Base-by-base conservation (phyloP, 92 coral and sea anemone genomes). In the Zoanthus gigantus region DNA sequence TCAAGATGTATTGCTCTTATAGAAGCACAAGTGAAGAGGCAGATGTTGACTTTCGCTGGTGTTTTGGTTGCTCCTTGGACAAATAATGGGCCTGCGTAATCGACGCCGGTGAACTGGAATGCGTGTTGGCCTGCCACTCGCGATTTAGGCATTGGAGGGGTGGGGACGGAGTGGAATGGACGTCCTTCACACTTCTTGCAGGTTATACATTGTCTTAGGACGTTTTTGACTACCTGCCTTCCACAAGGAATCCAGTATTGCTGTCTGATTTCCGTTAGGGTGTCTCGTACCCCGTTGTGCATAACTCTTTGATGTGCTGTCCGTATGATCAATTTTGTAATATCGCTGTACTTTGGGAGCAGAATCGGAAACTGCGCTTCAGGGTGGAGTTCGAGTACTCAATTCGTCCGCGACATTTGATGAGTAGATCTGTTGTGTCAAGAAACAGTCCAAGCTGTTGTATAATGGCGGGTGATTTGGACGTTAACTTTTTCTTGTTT, bases 211-310 rank as follows among this genome's bases (percentile, higher is more conserved):
- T 85, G 45, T 48, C 75, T 63, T 14, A 90, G 63, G 53, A 81
- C 67, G 61, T 52, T 87, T 83, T 90, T 50, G 56, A 50, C 56
- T 10, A 6, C 10, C 6, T 52, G 56, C 0, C 0, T 52, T 52
- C 11, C 56, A 78, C 82, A 81, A 15, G 90, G 91, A 32, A 90
- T 87, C 95, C 93, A 92, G 83, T 45, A 92, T 61, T 67, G 78
- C 77, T 90, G 93, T 45, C 93, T 72, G 75, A 90, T 72, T 82
- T 83, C 88, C 28, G 86, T 86, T 30, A 87, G 32, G 34, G 93
- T 92, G 58, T 86, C 90, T 23, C 23, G 23, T 23, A 23, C 23
- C 23, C 23, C 23, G 23, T 23, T 23, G 23, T 23, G 23, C 23
- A 89, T 44, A 32, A 83, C 86, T 50, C 9, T 63, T 61, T 30